Evolutionary conservation across 2,797 vertebrate genomes (phyloP).

Genomic region (Sebastes oblongus): DNA sequence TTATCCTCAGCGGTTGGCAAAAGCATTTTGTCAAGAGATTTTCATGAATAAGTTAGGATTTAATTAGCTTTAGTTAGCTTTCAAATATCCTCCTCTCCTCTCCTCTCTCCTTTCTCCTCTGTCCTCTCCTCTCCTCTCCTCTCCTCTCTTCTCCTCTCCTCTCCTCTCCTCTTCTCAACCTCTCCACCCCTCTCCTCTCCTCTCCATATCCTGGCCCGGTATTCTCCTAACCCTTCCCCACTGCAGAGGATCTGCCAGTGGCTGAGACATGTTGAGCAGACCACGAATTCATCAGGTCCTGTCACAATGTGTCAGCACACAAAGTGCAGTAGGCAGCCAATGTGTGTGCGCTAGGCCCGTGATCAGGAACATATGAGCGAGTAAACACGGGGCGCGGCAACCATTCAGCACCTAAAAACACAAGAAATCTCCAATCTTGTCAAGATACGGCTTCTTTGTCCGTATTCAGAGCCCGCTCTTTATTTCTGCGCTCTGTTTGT

Average conservation of each 20-base stretch:
- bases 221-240: neutral
- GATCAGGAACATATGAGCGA: slow-evolving; percentile 35
- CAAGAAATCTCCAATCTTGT: slow-evolving; percentile 6
- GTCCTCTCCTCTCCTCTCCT: neutral
- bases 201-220: neutral
- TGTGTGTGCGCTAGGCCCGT: slow-evolving; percentile 4
- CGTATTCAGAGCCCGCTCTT: slow-evolving; percentile 9
- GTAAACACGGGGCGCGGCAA: slow-evolving; percentile 3
- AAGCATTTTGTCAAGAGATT: slow-evolving; percentile 18
- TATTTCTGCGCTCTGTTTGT: neutral
- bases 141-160: neutral
- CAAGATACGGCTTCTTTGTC: slow-evolving; percentile 1
- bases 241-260: slow-evolving; percentile 30
- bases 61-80: neutral
- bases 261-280: slow-evolving; percentile 45
- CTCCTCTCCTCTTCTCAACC: slow-evolving; percentile 9
- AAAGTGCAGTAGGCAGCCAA: slow-evolving; percentile 20
- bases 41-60: slow-evolving; percentile 7
- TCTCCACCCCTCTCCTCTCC: neutral
- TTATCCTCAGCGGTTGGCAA: slow-evolving; percentile 15
- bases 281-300: slow-evolving; percentile 55
- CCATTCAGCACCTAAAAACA: neutral
- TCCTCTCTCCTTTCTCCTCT: slow-evolving; percentile 1
- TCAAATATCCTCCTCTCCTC: slow-evolving; percentile 11
- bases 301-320: slow-evolving; percentile 33